Evolutionary conservation across 2,113 vertebrate species (phyloP), one percentile per base, ranked within the genome.

Genomic region (Gymnogyps californianus): DNA sequence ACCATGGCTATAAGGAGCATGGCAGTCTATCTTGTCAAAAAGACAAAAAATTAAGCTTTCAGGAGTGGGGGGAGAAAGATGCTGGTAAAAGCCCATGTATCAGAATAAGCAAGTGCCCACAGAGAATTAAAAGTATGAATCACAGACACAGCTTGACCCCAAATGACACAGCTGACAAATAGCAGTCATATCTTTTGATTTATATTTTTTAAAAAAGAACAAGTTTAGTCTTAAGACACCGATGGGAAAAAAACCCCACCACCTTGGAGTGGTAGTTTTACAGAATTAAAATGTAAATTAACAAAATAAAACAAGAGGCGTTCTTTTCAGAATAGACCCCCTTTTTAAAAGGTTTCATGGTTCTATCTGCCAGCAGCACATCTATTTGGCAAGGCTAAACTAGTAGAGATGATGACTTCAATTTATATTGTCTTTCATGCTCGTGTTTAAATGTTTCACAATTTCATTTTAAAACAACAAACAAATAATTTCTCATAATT

Each of bases 161-260:
- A 69, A 80, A 85, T 49, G 19, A 83, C 29, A 83, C 3, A 66
- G 31, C 3, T 86, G 54, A 80, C 11, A 80, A 93, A 83, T 0
- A 67, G 49, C 52, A 74, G 46, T 66, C 34, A 16, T 25, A 61
- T 10, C 2, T 87, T 83, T 75, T 65, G 49, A 87, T 75, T 62
- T 75, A 24, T 19, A 26, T 10, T 32, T 51, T 64, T 62, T 82
- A 8, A 54, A 47, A 49, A 76, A 32, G 15, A 78, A 55, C 9
- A 69, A 51, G 46, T 57, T 64, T 31, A 75, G 36, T 76, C 54
- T 61, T 61, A n/a, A 58, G 59, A 66, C 21, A 79, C 4, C 3
- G 1, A 49, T 12, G 3, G 5, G 38, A 1, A 6, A 3, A 46
- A 67, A 46, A 5, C 0, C 1, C 1, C 25, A 57, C 18, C 10